These are phyloP conservation scores for Ceratosolen fusciceps DNA, from an alignment of 1,140 invertebrate species.

Conservation along the genomic window DNA sequence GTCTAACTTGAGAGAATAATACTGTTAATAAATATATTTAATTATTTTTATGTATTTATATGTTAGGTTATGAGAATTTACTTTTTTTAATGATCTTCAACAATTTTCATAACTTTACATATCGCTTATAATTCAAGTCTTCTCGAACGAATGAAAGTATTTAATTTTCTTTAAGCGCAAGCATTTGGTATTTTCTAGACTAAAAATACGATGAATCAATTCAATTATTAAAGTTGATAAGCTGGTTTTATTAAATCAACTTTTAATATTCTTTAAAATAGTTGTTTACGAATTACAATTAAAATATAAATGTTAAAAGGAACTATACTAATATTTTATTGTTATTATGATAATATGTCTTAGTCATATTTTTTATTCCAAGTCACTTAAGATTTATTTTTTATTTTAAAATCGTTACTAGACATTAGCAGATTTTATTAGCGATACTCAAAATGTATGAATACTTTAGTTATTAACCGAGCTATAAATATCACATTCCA, in stretches of 20 bases:
- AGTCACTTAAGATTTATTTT: background rate
- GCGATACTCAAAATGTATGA: background rate
- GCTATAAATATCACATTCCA: slow-evolving; percentile 31
- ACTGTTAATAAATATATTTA: slow-evolving; percentile 19
- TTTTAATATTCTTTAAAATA: slow-evolving; percentile 10
- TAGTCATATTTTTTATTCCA: slow-evolving; percentile 25
- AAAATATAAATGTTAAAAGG: slow-evolving; percentile 4
- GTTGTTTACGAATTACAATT: slow-evolving; percentile 6
- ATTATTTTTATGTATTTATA: slow-evolving; percentile 5
- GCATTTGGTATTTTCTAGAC: background rate
- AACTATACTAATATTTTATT: slow-evolving; percentile 9
- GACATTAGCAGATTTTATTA: too few species aligned
- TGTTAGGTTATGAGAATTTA: slow-evolving; percentile 26
- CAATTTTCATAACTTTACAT: slow-evolving; percentile 13
- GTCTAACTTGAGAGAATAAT: slow-evolving; percentile 28
- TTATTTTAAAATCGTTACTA: slow-evolving; percentile 1
- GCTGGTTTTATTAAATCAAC: too few species aligned
- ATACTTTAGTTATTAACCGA: slow-evolving; percentile 11
- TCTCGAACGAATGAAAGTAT: background rate
- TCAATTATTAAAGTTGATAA: background rate
- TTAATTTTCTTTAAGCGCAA: slow-evolving; percentile 16
- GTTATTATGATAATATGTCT: slow-evolving; percentile 9
- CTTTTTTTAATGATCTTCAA: slow-evolving; percentile 1
- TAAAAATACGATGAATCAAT: slow-evolving; percentile 3
- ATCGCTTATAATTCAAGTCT: slow-evolving; percentile 1